Conservation (phyloP, 2,797 vertebrate genomes). For the Lithobates sylvaticus region DNA sequence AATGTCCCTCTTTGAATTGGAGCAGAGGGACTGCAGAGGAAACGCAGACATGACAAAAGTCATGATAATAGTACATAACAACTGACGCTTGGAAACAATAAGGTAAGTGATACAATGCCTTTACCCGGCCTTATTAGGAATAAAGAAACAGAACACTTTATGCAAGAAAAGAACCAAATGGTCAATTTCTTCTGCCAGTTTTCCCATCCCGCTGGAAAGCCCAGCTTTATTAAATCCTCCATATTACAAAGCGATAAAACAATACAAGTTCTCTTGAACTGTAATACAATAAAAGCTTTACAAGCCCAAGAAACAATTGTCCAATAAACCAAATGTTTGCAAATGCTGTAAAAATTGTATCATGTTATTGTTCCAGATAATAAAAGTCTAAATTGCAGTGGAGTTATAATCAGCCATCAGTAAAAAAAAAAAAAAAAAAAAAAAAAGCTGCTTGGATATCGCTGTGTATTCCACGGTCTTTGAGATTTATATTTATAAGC, state of each 20-base stretch:
- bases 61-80: too few species aligned
- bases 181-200: not conserved
- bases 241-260: not conserved
- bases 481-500: not conserved
- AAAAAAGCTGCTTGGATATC: not conserved
- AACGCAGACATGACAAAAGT: too few species aligned
- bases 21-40: too few species aligned
- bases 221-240: constrained; percentile 6
- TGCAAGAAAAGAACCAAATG: constrained; percentile 7
- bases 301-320: constrained; percentile 46
- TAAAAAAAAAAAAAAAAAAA: not conserved
- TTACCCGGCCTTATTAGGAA: too few species aligned
- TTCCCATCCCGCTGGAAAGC: not conserved
- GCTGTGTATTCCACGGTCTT: not conserved
- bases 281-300: constrained; percentile 36
- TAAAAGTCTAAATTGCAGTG: constrained; percentile 26
- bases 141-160: not conserved
- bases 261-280: constrained; percentile 10
- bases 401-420: constrained; percentile 12
- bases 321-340: constrained; percentile 34
- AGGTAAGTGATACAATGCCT: too few species aligned
- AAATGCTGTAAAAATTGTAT: constrained; percentile 33
- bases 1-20: too few species aligned
- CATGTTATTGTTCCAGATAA: constrained; percentile 26
- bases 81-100: too few species aligned